Base-by-base conservation (phyloP, 1,140 invertebrate species). In the Leptonema lineaticorne region DNA sequence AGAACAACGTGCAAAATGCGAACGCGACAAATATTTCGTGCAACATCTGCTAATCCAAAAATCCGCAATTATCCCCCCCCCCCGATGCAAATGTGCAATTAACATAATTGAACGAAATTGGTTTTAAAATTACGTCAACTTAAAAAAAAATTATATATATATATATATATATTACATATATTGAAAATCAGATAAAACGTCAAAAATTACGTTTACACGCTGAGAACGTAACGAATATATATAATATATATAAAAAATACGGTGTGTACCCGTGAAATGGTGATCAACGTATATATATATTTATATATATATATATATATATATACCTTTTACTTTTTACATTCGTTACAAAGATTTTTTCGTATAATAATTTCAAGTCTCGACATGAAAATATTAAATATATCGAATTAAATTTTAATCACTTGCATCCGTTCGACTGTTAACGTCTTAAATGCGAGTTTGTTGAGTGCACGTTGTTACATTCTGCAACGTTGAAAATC, bases 21-120 rank as follows among this genome's bases (percentile, higher is more conserved):
- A 11, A 41, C 37, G 3, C 11, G 37, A 3, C 1, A 26, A 53
- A 53, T 7, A 53, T 22, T 50, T 53, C 46, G 50, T 53, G 9
- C 18, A 41, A 41, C 37, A 41, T 41, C 37, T 53, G 50, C 50
- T 53, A 53, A 53, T 53, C 50, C 50, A 11, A 53, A 53, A 53
- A 53, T 53, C 50, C 50, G 50, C 50, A 18, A 41, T 53, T 53
- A 24, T 53, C 11, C 27, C n/a, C n/a, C n/a, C n/a, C n/a, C n/a
- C n/a, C n/a, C 14, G 9, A 53, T 53, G 20, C 20, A 53, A 50
- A 22, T 45, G 22, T 24, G 50, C 50, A 53, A 53, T 53, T 53
- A 53, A 53, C 50, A 26, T 53, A 53, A 53, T 53, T 53, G 50
- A 24, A 53, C 50, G 22, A 53, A 53, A 53, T 53, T 53, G 50